Evolutionary conservation across 92 coral and sea anemone genomes (phyloP).

Genomic region (Bergia sp.): DNA sequence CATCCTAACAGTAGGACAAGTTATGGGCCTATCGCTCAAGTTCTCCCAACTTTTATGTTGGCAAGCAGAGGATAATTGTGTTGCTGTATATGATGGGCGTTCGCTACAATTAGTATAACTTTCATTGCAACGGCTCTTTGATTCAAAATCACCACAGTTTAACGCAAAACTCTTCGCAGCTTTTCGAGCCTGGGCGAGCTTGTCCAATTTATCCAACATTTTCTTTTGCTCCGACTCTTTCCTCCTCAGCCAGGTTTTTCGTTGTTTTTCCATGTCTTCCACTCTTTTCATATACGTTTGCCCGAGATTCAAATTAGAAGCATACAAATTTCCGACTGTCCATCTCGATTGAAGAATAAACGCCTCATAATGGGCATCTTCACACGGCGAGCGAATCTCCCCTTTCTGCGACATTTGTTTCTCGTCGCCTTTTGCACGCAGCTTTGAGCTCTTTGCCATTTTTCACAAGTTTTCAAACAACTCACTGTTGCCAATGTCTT

Average conservation of each 20-base stretch:
- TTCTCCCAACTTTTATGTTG: not conserved
- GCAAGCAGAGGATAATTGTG: not conserved
- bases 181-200: slow-evolving; percentile 52
- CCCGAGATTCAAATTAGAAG: slow-evolving; percentile 79
- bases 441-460: slow-evolving; percentile 9
- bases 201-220: slow-evolving; percentile 63
- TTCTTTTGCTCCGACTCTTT: slow-evolving; percentile 75
- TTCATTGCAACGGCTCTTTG: not conserved
- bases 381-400: slow-evolving; percentile 72
- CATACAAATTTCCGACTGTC: slow-evolving; percentile 82
- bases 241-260: slow-evolving; percentile 71
- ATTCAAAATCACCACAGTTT: not conserved
- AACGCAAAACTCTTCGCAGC: slow-evolving; percentile 28
- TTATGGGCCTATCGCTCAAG: not conserved
- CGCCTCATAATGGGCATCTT: slow-evolving; percentile 85
- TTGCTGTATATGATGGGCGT: not conserved
- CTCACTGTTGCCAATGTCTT: not conserved
- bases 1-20: not conserved
- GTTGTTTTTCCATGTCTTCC: slow-evolving; percentile 70
- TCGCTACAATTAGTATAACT: not conserved
- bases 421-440: not conserved
- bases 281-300: slow-evolving; percentile 78
- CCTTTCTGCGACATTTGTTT: slow-evolving; percentile 15
- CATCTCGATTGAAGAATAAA: slow-evolving; percentile 76
- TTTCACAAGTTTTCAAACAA: not conserved